phyloP scores from a whole-genome alignment of 2,797 vertebrate genomes.

The Sebastes goodei region DNA sequence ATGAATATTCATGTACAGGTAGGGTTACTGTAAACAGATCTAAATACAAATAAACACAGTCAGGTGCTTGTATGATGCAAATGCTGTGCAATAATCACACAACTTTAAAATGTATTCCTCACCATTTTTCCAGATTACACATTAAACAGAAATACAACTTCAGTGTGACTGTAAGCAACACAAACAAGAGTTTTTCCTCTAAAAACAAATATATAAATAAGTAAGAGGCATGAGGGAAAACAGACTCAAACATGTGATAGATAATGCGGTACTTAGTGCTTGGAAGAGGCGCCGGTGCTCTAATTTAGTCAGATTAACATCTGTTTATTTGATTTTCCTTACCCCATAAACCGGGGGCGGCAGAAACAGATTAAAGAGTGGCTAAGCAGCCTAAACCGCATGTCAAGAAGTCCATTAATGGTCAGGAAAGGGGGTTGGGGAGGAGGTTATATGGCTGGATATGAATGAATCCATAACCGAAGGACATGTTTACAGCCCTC shows the following conservation, averaged over 20 bases:
- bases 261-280: constrained; percentile 59
- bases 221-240: constrained; percentile 26
- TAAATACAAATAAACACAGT: not conserved
- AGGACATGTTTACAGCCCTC: constrained; percentile 64
- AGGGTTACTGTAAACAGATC: not conserved
- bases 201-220: constrained; percentile 14
- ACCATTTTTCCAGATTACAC: constrained; percentile 8
- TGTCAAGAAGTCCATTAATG: constrained; percentile 75
- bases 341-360: constrained; percentile 63
- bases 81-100: constrained; percentile 13
- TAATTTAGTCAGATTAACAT: constrained; percentile 78
- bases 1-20: not conserved
- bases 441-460: constrained; percentile 51
- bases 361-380: constrained; percentile 74
- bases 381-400: constrained; percentile 70
- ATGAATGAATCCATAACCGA: constrained; percentile 68
- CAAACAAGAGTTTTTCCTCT: constrained; percentile 15
- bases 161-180: constrained; percentile 21
- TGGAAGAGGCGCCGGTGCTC: constrained; percentile 58
- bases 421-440: constrained; percentile 38
- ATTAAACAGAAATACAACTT: not conserved
- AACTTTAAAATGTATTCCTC: constrained; percentile 15
- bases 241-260: constrained; percentile 51
- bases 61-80: constrained; percentile 39
- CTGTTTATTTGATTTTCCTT: constrained; percentile 78